A percentile compares a stretch with the other conserved stretches of the same genome.
These are phyloP conservation scores for Hyperopisus bebe DNA, from an alignment of 2,113 vertebrate species.

Conservation along the genomic window DNA sequence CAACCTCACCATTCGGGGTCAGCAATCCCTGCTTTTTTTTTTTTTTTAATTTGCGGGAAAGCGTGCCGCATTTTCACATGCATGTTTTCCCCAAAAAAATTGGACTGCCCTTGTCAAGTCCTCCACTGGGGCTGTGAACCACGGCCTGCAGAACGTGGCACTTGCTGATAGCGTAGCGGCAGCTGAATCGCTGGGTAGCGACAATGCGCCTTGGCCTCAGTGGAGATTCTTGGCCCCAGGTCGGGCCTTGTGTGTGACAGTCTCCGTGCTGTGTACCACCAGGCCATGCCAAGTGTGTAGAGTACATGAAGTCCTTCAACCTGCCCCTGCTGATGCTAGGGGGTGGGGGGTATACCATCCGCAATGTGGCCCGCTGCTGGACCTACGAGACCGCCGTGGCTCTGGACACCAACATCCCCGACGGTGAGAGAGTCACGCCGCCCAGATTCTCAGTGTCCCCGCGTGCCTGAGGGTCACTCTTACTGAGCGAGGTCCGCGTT, in stretches of 20 bases:
- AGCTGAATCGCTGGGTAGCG: not conserved
- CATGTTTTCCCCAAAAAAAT: not conserved
- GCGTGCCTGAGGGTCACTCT: not conserved
- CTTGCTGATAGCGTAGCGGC: not conserved
- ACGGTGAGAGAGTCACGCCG: slow-evolving; percentile 56
- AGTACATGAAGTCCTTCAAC: slow-evolving; percentile 96
- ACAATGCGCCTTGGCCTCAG: not conserved
- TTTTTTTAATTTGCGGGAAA: not conserved
- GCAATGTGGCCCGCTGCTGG: slow-evolving; percentile 95
- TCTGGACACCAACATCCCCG: slow-evolving; percentile 87
- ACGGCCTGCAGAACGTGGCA: not conserved
- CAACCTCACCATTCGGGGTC: slow-evolving; percentile 97
- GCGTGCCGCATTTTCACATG: not conserved
- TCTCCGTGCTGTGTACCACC: not conserved
- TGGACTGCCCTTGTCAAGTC: not conserved
- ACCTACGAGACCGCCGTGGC: slow-evolving; percentile 92
- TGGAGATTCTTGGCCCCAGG: not conserved
- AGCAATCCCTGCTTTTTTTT: not conserved
- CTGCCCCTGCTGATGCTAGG: slow-evolving; percentile 94
- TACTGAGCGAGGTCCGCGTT: not conserved
- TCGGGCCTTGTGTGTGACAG: not conserved
- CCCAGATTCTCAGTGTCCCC: not conserved
- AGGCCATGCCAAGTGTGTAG: slow-evolving; percentile 97
- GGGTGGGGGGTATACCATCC: slow-evolving; percentile 92
- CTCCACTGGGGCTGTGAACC: not conserved